Evolutionary conservation across 2,797 vertebrate species (phyloP).

Genomic region (Melopsittacus undulatus): DNA sequence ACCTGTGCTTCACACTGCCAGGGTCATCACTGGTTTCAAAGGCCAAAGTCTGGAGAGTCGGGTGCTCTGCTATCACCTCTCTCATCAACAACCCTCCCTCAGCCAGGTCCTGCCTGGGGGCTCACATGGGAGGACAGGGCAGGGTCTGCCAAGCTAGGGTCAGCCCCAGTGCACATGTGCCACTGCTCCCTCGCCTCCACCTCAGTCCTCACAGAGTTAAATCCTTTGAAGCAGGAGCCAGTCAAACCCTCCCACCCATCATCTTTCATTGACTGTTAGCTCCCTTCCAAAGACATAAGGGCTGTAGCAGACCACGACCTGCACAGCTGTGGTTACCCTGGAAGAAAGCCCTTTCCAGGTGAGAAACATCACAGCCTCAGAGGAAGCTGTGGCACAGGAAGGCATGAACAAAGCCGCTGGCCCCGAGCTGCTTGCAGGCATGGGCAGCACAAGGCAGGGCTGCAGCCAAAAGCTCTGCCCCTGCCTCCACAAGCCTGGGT

Average conservation of each 20-base stretch:
- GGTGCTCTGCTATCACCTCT: not conserved
- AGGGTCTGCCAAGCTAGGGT: not conserved
- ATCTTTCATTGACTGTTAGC: not conserved
- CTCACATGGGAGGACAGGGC: not conserved
- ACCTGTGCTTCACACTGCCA: not conserved
- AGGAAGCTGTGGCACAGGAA: slow-evolving; percentile 39
- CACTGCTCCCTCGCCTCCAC: fast-evolving
- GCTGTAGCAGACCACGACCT: not conserved
- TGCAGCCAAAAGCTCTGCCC: not conserved
- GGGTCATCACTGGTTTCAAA: not conserved
- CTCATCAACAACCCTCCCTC: not conserved
- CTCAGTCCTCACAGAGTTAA: not conserved
- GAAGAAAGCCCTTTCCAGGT: slow-evolving; percentile 1
- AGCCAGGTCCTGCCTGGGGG: not conserved
- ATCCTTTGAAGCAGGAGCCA: not conserved
- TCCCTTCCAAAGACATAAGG: not conserved
- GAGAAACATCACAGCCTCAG: not conserved
- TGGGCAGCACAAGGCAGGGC: not conserved
- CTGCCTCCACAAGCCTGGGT: not conserved
- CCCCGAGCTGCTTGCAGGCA: fast-evolving
- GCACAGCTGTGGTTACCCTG: slow-evolving; percentile 9
- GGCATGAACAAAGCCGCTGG: not conserved
- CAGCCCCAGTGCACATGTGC: not conserved
- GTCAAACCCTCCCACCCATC: not conserved
- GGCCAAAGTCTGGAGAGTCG: not conserved